Base-by-base conservation (phyloP, 2,888 invertebrate species). In the Bugula neritina region DNA sequence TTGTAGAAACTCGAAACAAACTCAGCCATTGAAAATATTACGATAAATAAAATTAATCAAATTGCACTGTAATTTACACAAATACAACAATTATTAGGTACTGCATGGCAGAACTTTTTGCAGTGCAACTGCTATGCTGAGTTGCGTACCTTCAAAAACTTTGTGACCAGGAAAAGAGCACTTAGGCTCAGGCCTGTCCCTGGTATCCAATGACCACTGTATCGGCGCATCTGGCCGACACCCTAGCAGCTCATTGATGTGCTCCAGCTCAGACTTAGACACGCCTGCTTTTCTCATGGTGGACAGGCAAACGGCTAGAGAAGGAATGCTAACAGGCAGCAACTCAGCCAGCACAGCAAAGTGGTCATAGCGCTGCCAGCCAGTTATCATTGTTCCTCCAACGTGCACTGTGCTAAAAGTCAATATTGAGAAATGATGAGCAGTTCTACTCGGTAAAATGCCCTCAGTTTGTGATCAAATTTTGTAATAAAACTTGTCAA, bases 331-430 rank as follows among this genome's bases (percentile, higher is more conserved):
- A 35, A 81, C 81, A 1, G 86, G 86, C 1, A 86, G 77, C 13
- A 87, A 77, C 73, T 87, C 87, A 79, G 86, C 87, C 35, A 87
- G 77, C 0, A 84, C 80, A 5, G 83, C 79, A 74, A 81, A 84
- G 76, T 87, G 87, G 74, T 84, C 84, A 78, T 82, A 86, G 73
- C 86, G 79, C 75, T 85, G 84, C 86, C 86, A 86, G 27, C 86
- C 86, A 54, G 86, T 86, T 29, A 86, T 71, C 34, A 83, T 83
- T 63, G 83, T 81, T 13, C 86, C 86, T 54, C 80, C 75, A 73
- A 85, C 79, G 31, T 77, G 77, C 63, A 63, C 27, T 31, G 63
- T 63, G 63, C 63, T 63, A 34, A 3, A 63, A 63, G 43, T 17
- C n/a, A n/a, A n/a, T n/a, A n/a, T n/a, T n/a, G n/a, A n/a, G n/a